These are phyloP conservation scores for Tribolium madens DNA, from an alignment of 1,140 invertebrate genomes.

Conservation along the genomic window DNA sequence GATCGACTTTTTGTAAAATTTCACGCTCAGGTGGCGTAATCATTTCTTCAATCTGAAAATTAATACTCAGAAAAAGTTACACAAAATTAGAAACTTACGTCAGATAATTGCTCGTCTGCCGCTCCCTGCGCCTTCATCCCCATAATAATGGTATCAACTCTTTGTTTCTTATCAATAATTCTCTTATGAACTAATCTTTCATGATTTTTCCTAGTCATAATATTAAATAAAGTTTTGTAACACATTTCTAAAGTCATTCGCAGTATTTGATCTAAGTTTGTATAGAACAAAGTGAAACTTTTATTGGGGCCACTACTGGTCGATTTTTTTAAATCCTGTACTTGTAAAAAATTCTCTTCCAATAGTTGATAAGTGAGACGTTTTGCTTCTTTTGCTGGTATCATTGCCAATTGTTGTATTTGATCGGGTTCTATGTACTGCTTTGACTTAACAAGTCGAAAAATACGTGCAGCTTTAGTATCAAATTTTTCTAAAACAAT, in stretches of 20 bases:
- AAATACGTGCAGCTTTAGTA: constrained; percentile 87
- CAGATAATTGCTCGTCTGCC: constrained; percentile 79
- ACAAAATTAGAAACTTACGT: constrained; percentile 72
- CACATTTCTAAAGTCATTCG: constrained; percentile 79
- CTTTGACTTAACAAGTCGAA: constrained; percentile 82
- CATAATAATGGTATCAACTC: constrained; percentile 83
- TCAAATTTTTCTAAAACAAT: constrained; percentile 86
- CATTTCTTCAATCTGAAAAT: constrained; percentile 78
- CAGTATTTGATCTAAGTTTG: constrained; percentile 79
- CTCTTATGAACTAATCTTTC: constrained; percentile 76
- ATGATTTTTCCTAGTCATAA: constrained; percentile 72
- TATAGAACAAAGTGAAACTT: constrained; percentile 81
- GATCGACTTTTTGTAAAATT: constrained; percentile 76
- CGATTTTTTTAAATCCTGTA: constrained; percentile 75
- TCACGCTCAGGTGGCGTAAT: constrained; percentile 82
- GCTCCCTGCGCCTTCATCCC: constrained; percentile 81
- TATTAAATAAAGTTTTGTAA: constrained; percentile 83
- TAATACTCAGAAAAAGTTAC: constrained; percentile 41
- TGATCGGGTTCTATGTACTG: constrained; percentile 89
- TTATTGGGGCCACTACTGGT: constrained; percentile 72
- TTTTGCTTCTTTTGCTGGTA: constrained; percentile 90
- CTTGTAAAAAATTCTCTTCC: constrained; percentile 85
- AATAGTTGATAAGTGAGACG: constrained; percentile 83
- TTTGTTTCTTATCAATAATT: constrained; percentile 86
- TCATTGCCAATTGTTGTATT: constrained; percentile 89